Evolutionary conservation across 92 coral and sea anemone genomes (phyloP).

Genomic region (Zoanthus solanderi): DNA sequence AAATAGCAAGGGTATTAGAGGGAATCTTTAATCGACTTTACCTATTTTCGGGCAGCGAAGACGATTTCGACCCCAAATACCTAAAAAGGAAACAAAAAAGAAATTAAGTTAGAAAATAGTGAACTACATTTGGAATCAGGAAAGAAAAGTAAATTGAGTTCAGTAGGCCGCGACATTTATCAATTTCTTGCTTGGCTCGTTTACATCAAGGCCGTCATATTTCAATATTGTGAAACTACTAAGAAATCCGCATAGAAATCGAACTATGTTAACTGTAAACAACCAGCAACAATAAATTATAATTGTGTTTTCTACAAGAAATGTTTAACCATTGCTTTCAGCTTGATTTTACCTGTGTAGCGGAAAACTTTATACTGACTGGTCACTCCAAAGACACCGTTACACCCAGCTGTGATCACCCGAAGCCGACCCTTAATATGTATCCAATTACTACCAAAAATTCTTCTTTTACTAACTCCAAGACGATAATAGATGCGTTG

Average conservation of each 20-base stretch:
- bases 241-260: no score
- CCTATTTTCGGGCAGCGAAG: conserved; percentile 39
- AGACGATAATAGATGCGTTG: conserved; percentile 40
- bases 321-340: neutral
- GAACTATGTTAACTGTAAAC: no score
- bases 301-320: neutral
- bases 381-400: conserved; percentile 43
- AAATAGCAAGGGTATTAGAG: neutral
- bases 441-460: conserved; percentile 39
- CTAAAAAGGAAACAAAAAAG: neutral
- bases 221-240: no score
- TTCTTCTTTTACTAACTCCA: conserved; percentile 22
- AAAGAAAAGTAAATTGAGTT: no score
- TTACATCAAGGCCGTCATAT: no score
- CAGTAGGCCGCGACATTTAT: no score
- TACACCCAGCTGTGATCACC: conserved; percentile 47
- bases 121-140: neutral
- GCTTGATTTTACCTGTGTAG: conserved; percentile 2
- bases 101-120: neutral
- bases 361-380: conserved; percentile 10
- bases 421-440: conserved; percentile 17
- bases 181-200: no score
- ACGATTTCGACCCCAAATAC: conserved; percentile 24
- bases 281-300: neutral
- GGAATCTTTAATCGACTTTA: neutral